Evolutionary conservation across 2,113 vertebrate species (phyloP).

Genomic region (Calidris pugnax): DNA sequence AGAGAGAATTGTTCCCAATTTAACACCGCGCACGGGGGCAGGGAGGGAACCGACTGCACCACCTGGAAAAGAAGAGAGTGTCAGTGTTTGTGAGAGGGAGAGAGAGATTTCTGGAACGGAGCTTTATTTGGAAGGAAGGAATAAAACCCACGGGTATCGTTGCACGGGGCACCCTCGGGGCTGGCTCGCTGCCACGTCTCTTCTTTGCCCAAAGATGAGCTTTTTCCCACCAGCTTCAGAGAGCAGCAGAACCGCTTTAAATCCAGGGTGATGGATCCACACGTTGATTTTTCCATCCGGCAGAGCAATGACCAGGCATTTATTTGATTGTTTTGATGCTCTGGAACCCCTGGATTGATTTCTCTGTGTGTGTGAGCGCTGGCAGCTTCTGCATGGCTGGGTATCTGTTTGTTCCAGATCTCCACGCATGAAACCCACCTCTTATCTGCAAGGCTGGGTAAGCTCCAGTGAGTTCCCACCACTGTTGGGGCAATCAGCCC

Average conservation of each 20-base stretch:
- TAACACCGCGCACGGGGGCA: rapidly evolving
- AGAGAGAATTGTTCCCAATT: background rate
- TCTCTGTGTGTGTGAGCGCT: rapidly evolving
- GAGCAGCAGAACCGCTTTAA: background rate
- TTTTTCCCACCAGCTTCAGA: background rate
- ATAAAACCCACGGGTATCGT: rapidly evolving
- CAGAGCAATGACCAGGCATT: background rate
- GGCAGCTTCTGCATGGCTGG: background rate
- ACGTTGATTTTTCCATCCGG: rapidly evolving
- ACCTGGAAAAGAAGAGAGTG: background rate
- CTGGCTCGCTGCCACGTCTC: background rate
- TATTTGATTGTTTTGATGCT: background rate
- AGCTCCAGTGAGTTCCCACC: background rate
- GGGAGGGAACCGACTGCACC: background rate
- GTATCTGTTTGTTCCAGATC: background rate
- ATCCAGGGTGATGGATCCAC: background rate
- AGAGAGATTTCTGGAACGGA: background rate
- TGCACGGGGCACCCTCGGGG: background rate
- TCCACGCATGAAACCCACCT: background rate
- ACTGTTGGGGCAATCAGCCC: background rate
- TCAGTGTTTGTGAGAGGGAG: background rate
- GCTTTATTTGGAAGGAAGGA: background rate
- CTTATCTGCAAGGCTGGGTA: background rate
- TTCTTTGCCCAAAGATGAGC: background rate
- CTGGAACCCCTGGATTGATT: background rate